Conservation (phyloP, 2,888 invertebrate genomes). For the Corythucha ciliata region DNA sequence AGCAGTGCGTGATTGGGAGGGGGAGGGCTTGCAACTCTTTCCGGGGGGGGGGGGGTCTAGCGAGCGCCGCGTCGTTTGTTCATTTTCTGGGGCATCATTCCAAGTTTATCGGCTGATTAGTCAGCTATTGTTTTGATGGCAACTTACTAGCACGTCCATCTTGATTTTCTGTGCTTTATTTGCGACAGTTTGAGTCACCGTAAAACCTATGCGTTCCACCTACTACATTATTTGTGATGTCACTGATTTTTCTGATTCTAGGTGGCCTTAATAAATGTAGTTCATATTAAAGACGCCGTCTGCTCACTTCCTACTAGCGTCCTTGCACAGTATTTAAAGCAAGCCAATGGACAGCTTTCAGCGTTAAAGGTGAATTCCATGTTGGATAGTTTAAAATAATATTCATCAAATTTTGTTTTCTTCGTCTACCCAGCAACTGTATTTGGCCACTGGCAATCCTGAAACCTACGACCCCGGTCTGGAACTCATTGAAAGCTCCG, state of each 20-base stretch:
- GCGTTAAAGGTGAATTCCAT: conserved; percentile 82
- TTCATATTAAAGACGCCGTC: conserved; percentile 72
- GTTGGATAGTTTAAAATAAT: conserved; percentile 2
- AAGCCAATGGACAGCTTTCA: conserved; percentile 70
- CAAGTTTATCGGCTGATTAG: too few relatives aligned
- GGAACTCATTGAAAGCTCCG: conserved; percentile 44
- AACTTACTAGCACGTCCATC: too few relatives aligned
- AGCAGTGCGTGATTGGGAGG: too few relatives aligned
- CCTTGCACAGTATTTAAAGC: conserved; percentile 75
- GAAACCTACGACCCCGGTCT: conserved; percentile 46
- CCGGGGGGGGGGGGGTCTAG: too few relatives aligned
- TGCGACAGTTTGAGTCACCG: too few relatives aligned
- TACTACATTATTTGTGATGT: not conserved
- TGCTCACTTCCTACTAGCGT: conserved; percentile 72
- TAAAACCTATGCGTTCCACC: not conserved
- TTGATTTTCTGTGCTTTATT: too few relatives aligned
- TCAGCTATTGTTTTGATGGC: too few relatives aligned
- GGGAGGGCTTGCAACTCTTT: too few relatives aligned
- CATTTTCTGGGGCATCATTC: too few relatives aligned
- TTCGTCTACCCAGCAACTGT: conserved; percentile 58
- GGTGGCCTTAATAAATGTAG: conserved; percentile 72
- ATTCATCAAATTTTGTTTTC: conserved; percentile 30
- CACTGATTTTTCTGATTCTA: conserved; percentile 41
- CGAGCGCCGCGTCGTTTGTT: too few relatives aligned
- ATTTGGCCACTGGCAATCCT: conserved; percentile 61